Evolutionary conservation across 2,113 vertebrate genomes (phyloP).

Genomic region (Sander lucioperca): DNA sequence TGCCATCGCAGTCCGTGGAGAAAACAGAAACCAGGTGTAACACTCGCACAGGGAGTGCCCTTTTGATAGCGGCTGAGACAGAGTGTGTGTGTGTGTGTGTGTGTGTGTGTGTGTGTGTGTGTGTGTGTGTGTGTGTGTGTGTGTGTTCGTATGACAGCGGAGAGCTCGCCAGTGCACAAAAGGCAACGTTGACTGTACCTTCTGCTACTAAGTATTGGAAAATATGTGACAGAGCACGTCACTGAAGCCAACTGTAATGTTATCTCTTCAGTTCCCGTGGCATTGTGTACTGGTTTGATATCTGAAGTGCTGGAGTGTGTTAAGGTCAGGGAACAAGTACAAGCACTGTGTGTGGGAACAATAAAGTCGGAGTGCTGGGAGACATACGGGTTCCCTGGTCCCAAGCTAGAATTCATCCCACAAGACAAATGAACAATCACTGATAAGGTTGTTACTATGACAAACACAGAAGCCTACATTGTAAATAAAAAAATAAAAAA

Average conservation of each 20-base stretch:
- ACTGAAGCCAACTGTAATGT: conserved; percentile 64
- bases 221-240: conserved; percentile 60
- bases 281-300: conserved; percentile 49
- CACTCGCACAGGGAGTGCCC: conserved; percentile 69
- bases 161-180: conserved; percentile 66
- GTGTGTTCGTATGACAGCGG: conserved; percentile 40
- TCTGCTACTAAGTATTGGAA: conserved; percentile 66
- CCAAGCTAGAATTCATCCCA: conserved; percentile 22
- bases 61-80: conserved; percentile 52
- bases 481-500: not conserved
- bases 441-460: not conserved
- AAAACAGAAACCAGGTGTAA: conserved; percentile 82
- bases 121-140: not conserved
- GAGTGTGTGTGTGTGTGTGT: conserved; percentile 14
- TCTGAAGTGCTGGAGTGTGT: conserved; percentile 43
- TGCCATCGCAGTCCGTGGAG: conserved; percentile 59
- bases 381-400: conserved; percentile 21
- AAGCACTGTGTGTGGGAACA: conserved; percentile 27
- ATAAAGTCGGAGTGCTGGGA: conserved; percentile 10
- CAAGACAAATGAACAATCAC: conserved; percentile 17
- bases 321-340: conserved; percentile 49
- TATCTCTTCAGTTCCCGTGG: conserved; percentile 72
- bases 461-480: not conserved
- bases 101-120: conserved; percentile 20
- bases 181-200: conserved; percentile 71